Conservation (phyloP, 2,113 vertebrate genomes). For the Grallaria varia region DNA sequence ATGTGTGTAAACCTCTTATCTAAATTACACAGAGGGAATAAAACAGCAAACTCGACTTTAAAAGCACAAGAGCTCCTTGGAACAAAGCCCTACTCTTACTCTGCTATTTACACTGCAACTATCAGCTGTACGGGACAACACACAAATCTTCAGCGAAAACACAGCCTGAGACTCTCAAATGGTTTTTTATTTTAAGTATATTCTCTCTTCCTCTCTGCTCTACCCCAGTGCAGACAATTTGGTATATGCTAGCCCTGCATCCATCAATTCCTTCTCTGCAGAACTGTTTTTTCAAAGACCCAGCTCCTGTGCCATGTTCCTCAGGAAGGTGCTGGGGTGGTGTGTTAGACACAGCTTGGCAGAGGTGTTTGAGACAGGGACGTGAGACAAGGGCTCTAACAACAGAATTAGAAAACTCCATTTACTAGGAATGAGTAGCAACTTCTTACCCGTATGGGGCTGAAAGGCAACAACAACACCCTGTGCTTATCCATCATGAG, state of each 20-base stretch:
- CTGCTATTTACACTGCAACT: neutral
- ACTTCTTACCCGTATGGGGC: rapidly evolving
- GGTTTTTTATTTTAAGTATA: neutral
- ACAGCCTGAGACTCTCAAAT: neutral
- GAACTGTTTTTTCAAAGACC: neutral
- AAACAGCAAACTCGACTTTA: neutral
- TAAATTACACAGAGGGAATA: neutral
- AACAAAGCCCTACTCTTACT: neutral
- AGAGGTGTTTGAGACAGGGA: neutral
- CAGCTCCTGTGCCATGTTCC: neutral
- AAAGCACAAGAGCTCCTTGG: neutral
- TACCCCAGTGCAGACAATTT: neutral
- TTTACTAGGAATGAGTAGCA: neutral
- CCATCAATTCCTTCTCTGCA: neutral
- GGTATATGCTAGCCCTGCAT: neutral
- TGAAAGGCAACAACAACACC: neutral
- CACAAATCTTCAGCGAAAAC: neutral
- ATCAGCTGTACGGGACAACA: neutral
- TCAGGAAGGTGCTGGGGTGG: neutral
- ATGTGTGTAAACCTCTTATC: neutral
- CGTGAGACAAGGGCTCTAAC: neutral
- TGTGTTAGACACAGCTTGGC: neutral
- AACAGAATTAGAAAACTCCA: neutral
- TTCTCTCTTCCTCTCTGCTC: neutral
- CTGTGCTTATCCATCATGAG: neutral